Evolutionary conservation across 2,888 invertebrate genomes (phyloP), one percentile per base, ranked within the genome.

Genomic region (Calliopum simillimum): DNA sequence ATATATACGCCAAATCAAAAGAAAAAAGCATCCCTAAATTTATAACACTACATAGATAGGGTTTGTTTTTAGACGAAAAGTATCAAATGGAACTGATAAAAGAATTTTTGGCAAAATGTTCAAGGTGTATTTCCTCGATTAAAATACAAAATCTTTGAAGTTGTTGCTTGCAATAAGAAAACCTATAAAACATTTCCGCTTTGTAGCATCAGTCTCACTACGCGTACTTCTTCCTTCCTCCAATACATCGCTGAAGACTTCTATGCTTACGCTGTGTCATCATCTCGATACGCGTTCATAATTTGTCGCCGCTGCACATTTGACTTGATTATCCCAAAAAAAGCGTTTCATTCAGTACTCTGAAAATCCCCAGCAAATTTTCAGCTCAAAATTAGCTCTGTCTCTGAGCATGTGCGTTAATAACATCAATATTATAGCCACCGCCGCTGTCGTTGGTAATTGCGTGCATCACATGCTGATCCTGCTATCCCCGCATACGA

Each of bases 201-300:
- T 41, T 21, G 1, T 6, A 23, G 12, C 14, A 1, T 46, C 21
- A 16, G 19, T 6, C 43, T 12, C 12, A 16, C 13, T 59, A 4
- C 1, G 6, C 2, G 5, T 43, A 3, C 41, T 19, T 46, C 66
- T 51, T 12, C 3, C 33, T 47, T 4, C n/a, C 33, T 63, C 63
- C 11, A 16, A 11, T 16, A 3, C n/a, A 41, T 19, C 23, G 3
- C 5, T 21, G 23, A 12, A 14, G 4, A 41, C 33, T 51, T 19
- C 8, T 53, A 53, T 19, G 6, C 33, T 23, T 23, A 25, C 14
- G 23, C 23, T 16, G 49, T 63, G 63, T 47, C 47, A 49, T 49
- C 47, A n/a, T 63, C 49, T 47, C 25, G 33, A 21, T 49, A 59
- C 43, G 33, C 33, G 43, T 58, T 58, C n/a, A 58, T 59, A 59